These are phyloP conservation scores for Tipula unca DNA, from an alignment of 2,888 invertebrate genomes.

Conservation along the genomic window DNA sequence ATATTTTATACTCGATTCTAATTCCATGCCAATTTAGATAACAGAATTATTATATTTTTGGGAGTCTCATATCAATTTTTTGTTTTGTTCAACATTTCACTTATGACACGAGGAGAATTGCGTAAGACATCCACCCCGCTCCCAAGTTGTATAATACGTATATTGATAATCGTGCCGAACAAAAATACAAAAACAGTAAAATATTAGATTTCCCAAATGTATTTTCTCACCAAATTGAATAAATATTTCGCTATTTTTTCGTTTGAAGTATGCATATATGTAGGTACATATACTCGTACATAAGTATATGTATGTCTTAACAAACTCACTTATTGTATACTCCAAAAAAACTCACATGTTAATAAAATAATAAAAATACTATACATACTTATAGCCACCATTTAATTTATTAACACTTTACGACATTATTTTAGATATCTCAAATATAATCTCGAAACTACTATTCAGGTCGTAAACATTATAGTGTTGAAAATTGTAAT, in stretches of 20 bases:
- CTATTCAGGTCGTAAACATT: neutral
- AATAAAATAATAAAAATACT: neutral
- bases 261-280: neutral
- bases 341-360: neutral
- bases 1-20: neutral
- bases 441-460: neutral
- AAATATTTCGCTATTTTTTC: neutral
- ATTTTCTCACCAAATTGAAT: conserved; percentile 8
- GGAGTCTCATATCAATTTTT: neutral
- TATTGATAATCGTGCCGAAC: neutral
- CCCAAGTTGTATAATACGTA: neutral
- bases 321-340: neutral
- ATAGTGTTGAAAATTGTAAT: neutral
- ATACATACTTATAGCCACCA: neutral
- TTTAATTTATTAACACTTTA: neutral
- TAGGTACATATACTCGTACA: too few relatives aligned
- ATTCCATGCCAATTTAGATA: neutral
- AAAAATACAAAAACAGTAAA: neutral
- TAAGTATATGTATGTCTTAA: neutral
- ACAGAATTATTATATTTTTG: neutral
- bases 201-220: neutral
- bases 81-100: neutral
- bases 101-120: neutral
- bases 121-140: neutral
- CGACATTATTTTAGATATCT: neutral